Percentiles rank a stretch among this genome's conserved stretches.
These are phyloP conservation scores for Montipora capricornis DNA, from an alignment of 64 coral and sea anemone species.

Conservation along the genomic window DNA sequence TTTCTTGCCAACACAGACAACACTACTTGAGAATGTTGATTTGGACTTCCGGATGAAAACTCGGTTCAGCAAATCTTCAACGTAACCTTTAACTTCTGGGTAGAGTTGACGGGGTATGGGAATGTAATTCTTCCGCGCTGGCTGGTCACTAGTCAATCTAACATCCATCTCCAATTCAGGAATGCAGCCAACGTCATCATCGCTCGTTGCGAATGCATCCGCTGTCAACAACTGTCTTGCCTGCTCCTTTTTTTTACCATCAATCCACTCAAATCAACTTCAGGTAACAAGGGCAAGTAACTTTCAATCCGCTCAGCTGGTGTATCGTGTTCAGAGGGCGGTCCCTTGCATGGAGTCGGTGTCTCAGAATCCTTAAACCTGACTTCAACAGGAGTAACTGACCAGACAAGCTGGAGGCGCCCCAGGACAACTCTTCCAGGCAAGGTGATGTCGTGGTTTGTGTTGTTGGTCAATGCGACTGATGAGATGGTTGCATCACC, in stretches of 20 bases:
- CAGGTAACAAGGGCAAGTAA: not conserved
- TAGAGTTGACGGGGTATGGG: too few species aligned
- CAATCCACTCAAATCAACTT: not conserved
- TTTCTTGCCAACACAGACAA: too few species aligned
- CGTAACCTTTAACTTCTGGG: too few species aligned
- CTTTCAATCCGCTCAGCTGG: not conserved
- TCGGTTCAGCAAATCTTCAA: too few species aligned
- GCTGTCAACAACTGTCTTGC: slow-evolving; percentile 47
- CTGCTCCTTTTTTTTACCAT: slow-evolving; percentile 18
- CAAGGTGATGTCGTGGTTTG: slow-evolving; percentile 51
- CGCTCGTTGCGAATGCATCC: slow-evolving; percentile 33
- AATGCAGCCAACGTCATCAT: slow-evolving; percentile 2
- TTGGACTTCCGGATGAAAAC: too few species aligned
- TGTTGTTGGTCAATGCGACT: slow-evolving; percentile 64
- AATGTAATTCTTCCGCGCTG: slow-evolving; percentile 21
- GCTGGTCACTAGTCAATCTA: slow-evolving; percentile 21
- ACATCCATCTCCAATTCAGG: too few species aligned
- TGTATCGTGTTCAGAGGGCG: not conserved
- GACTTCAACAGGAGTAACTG: not conserved
- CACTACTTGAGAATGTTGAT: too few species aligned
- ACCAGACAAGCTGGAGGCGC: not conserved
- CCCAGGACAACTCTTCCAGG: slow-evolving; percentile 67
- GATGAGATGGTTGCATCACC: not conserved
- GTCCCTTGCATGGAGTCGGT: not conserved
- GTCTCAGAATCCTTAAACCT: slow-evolving; percentile 47